Percentiles rank a stretch among this genome's conserved stretches.
phyloP scores from a whole-genome alignment of 2,888 invertebrate species.

The Thereva unica region DNA sequence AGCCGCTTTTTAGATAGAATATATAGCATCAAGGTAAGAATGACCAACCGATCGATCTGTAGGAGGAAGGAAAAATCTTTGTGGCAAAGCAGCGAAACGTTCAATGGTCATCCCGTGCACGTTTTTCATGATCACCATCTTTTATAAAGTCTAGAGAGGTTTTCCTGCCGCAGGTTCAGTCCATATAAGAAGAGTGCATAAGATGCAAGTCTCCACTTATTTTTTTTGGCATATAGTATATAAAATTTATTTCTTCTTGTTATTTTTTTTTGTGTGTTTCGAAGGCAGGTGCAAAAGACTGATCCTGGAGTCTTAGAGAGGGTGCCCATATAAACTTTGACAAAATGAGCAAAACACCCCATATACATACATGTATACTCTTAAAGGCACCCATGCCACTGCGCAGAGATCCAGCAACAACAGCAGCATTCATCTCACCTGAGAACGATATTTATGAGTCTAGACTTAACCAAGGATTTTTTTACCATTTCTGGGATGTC shows the following conservation, averaged over 20 bases:
- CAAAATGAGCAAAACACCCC: no score
- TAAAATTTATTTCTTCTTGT: conserved; percentile 11
- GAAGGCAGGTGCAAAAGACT: conserved; percentile 15
- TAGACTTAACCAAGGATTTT: conserved; percentile 21
- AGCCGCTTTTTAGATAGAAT: no score
- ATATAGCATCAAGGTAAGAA: not conserved
- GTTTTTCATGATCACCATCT: conserved; percentile 19
- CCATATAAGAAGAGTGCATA: no score
- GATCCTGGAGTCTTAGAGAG: no score
- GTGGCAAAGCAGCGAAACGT: not conserved
- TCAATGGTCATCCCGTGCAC: conserved; percentile 28
- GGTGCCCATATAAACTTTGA: no score
- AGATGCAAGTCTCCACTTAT: no score
- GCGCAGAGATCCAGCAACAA: not conserved
- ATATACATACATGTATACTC: no score
- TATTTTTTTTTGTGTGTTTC: not conserved
- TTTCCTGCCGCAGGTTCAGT: no score
- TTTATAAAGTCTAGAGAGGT: no score
- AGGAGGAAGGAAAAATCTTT: conserved; percentile 5
- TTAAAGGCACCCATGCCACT: conserved; percentile 1
- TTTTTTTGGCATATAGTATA: not conserved
- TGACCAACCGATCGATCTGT: conserved; percentile 6
- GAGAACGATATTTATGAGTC: conserved; percentile 27
- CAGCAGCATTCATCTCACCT: conserved; percentile 7
- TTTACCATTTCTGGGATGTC: conserved; percentile 18